Evolutionary conservation across 2,888 invertebrate species (phyloP).

Genomic region (Lepidocyrtinus sp.): DNA sequence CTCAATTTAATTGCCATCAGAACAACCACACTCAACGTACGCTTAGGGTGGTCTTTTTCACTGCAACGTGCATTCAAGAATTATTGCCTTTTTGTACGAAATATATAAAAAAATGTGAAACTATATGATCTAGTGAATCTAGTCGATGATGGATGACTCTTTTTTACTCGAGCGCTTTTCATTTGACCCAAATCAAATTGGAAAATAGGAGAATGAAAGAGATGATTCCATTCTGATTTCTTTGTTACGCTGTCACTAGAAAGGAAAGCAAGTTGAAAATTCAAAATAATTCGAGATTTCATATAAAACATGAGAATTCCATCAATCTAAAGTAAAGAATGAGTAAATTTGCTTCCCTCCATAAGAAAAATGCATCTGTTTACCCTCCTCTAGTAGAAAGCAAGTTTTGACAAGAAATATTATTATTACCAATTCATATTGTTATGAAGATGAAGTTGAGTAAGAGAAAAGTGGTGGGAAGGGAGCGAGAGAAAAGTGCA

Average conservation of each 20-base stretch:
- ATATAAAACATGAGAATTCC: slow-evolving; percentile 46
- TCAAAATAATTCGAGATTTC: neutral
- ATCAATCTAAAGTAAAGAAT: slow-evolving; percentile 25
- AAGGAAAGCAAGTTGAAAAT: neutral
- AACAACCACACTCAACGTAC: slow-evolving; percentile 46
- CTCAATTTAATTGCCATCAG: slow-evolving; percentile 58
- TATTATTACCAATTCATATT: slow-evolving; percentile 20
- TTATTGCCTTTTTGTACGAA: neutral
- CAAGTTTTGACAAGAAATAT: slow-evolving; percentile 40
- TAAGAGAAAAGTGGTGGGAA: slow-evolving; percentile 14
- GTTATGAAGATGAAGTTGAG: slow-evolving; percentile 40
- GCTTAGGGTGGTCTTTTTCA: slow-evolving; percentile 42
- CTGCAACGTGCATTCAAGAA: neutral
- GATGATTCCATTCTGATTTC: neutral
- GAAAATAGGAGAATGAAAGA: neutral
- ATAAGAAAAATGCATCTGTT: slow-evolving; percentile 42
- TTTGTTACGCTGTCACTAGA: neutral
- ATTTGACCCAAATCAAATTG: neutral
- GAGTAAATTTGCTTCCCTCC: too few species aligned
- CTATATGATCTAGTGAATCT: neutral
- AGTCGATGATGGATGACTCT: slow-evolving; percentile 38
- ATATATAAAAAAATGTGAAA: neutral
- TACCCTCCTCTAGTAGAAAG: slow-evolving; percentile 21
- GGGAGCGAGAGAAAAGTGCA: slow-evolving; percentile 31
- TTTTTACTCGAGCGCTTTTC: neutral